Evolutionary conservation across 2,888 invertebrate genomes (phyloP).

Genomic region (Tipula lateralis): DNA sequence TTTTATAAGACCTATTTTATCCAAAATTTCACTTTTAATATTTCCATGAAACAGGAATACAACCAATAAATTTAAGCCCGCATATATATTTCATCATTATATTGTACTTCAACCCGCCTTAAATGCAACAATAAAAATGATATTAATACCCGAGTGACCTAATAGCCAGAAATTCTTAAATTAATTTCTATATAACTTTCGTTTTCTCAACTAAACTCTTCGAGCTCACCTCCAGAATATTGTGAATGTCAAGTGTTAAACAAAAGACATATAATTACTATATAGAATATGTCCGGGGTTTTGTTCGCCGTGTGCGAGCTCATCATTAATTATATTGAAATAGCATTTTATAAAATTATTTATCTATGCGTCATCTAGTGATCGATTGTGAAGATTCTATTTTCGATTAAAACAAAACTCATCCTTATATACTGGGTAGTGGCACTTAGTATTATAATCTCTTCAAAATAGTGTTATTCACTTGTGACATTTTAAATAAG

Average conservation of each 20-base stretch:
- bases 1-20: no score
- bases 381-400: neutral
- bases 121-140: no score
- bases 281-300: neutral
- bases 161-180: neutral
- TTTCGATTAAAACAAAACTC: neutral
- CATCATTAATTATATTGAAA: neutral
- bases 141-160: neutral
- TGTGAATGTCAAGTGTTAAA: neutral
- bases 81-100: no score
- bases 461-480: neutral
- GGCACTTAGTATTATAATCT: neutral
- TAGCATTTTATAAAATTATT: neutral
- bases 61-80: no score
- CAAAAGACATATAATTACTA: neutral
- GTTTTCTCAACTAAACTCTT: neutral
- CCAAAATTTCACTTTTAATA: no score
- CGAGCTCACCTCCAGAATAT: neutral
- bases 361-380: neutral
- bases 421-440: neutral
- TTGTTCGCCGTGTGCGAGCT: neutral
- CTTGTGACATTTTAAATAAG: neutral
- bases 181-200: neutral
- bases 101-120: no score
- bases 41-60: no score